Conservation (phyloP, 2,113 vertebrate genomes). For the Burhinus bistriatus region DNA sequence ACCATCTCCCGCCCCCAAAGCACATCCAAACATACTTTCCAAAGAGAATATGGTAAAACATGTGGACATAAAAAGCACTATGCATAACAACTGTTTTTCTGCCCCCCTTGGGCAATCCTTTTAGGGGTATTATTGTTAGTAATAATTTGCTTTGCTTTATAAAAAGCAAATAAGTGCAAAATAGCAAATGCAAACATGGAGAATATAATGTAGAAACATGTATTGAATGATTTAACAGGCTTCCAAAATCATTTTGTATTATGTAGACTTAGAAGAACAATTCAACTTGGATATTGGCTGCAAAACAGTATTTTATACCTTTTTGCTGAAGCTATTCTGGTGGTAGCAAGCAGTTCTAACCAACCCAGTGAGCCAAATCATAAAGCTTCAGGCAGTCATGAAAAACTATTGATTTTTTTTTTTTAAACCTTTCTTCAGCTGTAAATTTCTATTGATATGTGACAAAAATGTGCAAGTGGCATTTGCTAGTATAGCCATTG, state of each 20-base stretch:
- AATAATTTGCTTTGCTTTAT: constrained; percentile 12
- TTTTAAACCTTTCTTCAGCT: constrained; percentile 26
- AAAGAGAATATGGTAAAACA: neutral
- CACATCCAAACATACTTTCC: neutral
- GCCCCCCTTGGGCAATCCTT: neutral
- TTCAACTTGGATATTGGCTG: neutral
- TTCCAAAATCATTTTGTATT: neutral
- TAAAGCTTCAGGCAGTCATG: constrained; percentile 57
- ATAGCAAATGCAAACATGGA: neutral
- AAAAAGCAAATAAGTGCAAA: neutral
- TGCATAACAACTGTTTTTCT: neutral
- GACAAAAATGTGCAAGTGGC: constrained; percentile 54
- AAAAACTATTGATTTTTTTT: constrained; percentile 60
- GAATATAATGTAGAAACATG: neutral
- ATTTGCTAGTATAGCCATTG: neutral
- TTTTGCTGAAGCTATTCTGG: neutral
- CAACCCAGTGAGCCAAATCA: constrained; percentile 65
- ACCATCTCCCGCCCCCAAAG: neutral
- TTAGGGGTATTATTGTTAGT: neutral
- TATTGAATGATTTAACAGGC: neutral
- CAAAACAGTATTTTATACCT: constrained; percentile 8
- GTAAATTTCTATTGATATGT: constrained; percentile 64
- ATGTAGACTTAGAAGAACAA: neutral
- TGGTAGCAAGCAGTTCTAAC: constrained; percentile 24
- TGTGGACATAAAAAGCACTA: neutral